Percentiles rank a stretch among this genome's conserved stretches.
phyloP scores from a whole-genome alignment of 2,888 invertebrate species.

The Pilophorus perplexus region DNA sequence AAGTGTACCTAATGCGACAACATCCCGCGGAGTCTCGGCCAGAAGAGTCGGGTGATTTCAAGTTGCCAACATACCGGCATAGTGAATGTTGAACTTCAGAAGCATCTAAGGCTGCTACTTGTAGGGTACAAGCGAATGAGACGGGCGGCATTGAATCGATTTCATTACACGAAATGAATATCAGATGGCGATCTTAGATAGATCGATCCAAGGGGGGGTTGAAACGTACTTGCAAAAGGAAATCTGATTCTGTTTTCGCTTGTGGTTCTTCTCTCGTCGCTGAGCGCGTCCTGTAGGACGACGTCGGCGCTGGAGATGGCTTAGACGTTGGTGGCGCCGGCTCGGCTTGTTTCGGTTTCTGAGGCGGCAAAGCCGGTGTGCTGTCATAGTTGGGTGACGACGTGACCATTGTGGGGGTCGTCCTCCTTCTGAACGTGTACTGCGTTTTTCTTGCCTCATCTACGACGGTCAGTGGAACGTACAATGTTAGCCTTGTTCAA shows the following conservation, averaged over 20 bases:
- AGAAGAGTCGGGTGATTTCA: no score
- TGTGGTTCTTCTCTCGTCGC: conserved; percentile 29
- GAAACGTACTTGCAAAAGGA: conserved; percentile 58
- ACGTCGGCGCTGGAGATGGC: conserved; percentile 46
- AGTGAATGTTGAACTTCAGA: no score
- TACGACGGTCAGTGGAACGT: neutral
- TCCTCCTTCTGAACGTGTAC: conserved; percentile 49
- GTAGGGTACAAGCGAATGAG: no score
- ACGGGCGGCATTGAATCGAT: no score
- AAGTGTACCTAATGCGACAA: no score
- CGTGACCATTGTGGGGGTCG: conserved; percentile 21
- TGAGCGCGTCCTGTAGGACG: conserved; percentile 51
- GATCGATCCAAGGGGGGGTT: no score
- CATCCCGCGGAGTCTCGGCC: no score
- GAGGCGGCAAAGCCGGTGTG: conserved; percentile 4
- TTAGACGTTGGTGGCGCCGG: conserved; percentile 13
- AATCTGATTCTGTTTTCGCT: conserved; percentile 60
- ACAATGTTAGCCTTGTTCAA: no score
- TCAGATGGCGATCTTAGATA: no score
- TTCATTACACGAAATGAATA: no score
- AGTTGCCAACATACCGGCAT: no score
- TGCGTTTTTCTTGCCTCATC: conserved; percentile 49
- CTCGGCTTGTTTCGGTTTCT: conserved; percentile 21
- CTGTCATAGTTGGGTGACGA: conserved; percentile 30
- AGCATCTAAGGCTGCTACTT: no score